Percentiles rank a stretch among this genome's conserved stretches.
Conservation (phyloP, 2,888 invertebrate genomes). For the Brenthis daphne region DNA sequence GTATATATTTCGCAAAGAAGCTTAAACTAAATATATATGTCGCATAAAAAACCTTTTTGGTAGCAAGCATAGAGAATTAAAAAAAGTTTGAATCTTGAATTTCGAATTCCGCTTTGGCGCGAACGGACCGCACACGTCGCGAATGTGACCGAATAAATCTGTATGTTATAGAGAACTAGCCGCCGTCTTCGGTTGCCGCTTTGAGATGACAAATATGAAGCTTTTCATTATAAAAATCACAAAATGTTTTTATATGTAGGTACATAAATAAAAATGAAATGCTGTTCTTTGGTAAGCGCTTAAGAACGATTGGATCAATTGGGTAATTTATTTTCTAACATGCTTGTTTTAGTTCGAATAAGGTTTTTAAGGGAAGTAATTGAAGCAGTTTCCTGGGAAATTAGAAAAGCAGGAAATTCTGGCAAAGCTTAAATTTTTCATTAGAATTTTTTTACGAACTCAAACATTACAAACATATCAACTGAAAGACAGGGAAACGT, state of each 20-base stretch:
- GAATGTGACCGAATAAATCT: slow-evolving; percentile 36
- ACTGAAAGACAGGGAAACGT: too few relatives aligned
- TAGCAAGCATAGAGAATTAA: slow-evolving; percentile 41
- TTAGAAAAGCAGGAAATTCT: too few relatives aligned
- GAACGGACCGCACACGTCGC: slow-evolving; percentile 66
- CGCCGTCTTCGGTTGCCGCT: neutral
- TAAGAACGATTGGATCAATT: too few relatives aligned
- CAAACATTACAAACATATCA: too few relatives aligned
- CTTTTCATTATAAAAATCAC: neutral
- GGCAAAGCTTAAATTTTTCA: too few relatives aligned
- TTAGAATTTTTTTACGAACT: too few relatives aligned
- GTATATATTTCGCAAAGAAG: neutral
- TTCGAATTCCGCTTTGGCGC: slow-evolving; percentile 58
- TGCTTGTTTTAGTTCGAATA: too few relatives aligned
- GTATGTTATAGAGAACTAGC: slow-evolving; percentile 1
- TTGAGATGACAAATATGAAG: neutral
- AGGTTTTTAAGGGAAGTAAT: too few relatives aligned
- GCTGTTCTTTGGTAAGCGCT: too few relatives aligned
- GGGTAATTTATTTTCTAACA: too few relatives aligned
- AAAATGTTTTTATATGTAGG: neutral
- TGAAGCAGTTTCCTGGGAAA: too few relatives aligned
- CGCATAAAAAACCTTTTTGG: slow-evolving; percentile 15
- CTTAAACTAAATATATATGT: slow-evolving; percentile 14
- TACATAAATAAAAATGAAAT: too few relatives aligned
- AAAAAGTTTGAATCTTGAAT: slow-evolving; percentile 52